These are phyloP conservation scores for Sinella curviseta DNA, from an alignment of 1,140 invertebrate species.

Conservation along the genomic window DNA sequence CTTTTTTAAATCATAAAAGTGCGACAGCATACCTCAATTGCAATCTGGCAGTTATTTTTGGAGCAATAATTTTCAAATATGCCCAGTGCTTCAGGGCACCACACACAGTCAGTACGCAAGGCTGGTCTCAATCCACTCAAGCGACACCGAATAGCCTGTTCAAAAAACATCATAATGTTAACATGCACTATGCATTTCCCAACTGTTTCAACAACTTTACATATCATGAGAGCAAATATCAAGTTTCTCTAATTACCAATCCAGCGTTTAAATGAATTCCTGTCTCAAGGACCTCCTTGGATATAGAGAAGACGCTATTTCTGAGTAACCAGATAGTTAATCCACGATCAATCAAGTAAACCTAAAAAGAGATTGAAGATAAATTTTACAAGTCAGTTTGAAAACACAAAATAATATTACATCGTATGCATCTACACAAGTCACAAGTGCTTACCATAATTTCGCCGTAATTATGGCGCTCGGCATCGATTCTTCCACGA, in stretches of 20 bases:
- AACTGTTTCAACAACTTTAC: too few species aligned
- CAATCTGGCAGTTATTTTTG: not conserved
- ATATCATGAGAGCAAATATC: conserved; percentile 48
- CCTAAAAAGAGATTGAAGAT: too few species aligned
- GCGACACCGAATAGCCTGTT: conserved; percentile 72
- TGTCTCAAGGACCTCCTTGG: not conserved
- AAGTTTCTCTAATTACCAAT: not conserved
- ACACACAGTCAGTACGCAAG: conserved; percentile 55
- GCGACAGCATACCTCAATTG: not conserved
- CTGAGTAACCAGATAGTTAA: conserved; percentile 54
- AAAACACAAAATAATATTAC: too few species aligned
- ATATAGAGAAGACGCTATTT: conserved; percentile 34
- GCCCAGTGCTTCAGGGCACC: conserved; percentile 13
- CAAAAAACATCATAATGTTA: too few species aligned
- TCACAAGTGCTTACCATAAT: too few species aligned
- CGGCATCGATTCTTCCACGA: not conserved
- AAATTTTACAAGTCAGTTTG: too few species aligned
- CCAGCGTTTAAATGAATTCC: not conserved
- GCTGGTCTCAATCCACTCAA: conserved; percentile 69
- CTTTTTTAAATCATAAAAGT: too few species aligned
- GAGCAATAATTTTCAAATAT: not conserved
- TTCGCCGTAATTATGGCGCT: not conserved
- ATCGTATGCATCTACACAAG: too few species aligned
- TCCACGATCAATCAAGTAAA: conserved; percentile 79
- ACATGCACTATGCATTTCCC: too few species aligned